Evolutionary conservation across 2,797 vertebrate genomes (phyloP).

Genomic region (Oreonectes daqikongensis): DNA sequence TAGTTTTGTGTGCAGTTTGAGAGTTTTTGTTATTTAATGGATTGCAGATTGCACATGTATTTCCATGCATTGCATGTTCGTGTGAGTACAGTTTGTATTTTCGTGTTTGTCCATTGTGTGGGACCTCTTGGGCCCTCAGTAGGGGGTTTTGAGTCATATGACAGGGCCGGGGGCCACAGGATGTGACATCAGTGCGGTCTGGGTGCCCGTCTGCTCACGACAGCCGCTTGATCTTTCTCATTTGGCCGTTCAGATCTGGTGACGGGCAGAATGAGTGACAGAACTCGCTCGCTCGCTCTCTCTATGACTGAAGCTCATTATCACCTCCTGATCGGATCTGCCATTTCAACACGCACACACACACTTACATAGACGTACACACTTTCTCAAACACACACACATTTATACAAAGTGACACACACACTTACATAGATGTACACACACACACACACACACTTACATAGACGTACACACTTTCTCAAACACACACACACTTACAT

Average conservation of each 20-base stretch:
- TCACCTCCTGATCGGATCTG: conserved; percentile 82
- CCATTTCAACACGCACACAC: conserved; percentile 53
- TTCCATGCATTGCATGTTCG: conserved; percentile 13
- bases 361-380: neutral
- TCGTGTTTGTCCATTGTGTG: conserved; percentile 25
- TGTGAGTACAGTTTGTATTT: conserved; percentile 38
- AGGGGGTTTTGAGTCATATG: conserved; percentile 77
- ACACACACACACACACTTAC: too few species aligned
- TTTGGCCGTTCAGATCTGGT: conserved; percentile 66
- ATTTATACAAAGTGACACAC: conserved; percentile 10
- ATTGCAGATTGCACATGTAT: conserved; percentile 36
- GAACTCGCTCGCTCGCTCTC: conserved; percentile 41
- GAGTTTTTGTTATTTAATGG: conserved; percentile 8
- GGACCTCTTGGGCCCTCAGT: conserved; percentile 63
- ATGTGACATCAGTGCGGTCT: conserved; percentile 71
- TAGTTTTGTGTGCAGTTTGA: neutral
- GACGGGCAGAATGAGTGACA: conserved; percentile 66
- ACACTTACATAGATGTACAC: neutral
- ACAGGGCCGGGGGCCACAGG: conserved; percentile 73
- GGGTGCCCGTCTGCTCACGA: conserved; percentile 80
- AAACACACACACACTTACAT: too few species aligned
- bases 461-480: too few species aligned
- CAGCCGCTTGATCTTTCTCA: conserved; percentile 84
- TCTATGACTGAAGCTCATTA: conserved; percentile 72
- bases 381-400: conserved; percentile 10